These are phyloP conservation scores for Protobothrops flavoviridis DNA, from an alignment of 2,113 vertebrate species.

Conservation along the genomic window DNA sequence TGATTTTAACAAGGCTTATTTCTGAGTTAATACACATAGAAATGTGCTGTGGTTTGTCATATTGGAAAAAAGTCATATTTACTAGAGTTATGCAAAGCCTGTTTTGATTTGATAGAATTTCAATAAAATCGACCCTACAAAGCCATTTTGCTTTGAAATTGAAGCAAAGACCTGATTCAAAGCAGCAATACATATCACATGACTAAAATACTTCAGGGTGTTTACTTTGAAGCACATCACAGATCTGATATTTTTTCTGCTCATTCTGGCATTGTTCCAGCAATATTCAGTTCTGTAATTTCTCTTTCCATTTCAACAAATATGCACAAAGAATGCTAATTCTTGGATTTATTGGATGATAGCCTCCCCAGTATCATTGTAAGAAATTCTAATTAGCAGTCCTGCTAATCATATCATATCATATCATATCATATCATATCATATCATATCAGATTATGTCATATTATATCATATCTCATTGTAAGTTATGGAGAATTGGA, in stretches of 20 bases:
- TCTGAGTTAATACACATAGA: neutral
- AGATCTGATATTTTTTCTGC: neutral
- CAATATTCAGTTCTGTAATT: neutral
- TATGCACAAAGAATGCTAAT: neutral
- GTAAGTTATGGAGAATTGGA: neutral
- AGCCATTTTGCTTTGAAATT: neutral
- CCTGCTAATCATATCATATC: neutral
- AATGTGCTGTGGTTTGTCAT: neutral
- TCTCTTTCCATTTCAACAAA: neutral
- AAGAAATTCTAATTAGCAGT: neutral
- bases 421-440: no score
- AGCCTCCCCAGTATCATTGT: neutral
- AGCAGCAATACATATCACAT: neutral
- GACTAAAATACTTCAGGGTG: neutral
- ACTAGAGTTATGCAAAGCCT: neutral
- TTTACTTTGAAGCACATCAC: neutral
- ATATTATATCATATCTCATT: no score
- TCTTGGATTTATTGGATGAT: neutral
- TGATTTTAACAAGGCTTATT: neutral
- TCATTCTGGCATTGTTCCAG: neutral
- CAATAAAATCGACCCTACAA: neutral
- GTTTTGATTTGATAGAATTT: neutral
- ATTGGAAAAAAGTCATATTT: neutral
- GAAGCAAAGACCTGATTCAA: neutral
- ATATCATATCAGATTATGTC: neutral